Evolutionary conservation across 2,797 vertebrate genomes (phyloP), one percentile per base, ranked within the genome.

Genomic region (Takifugu ocellatus): DNA sequence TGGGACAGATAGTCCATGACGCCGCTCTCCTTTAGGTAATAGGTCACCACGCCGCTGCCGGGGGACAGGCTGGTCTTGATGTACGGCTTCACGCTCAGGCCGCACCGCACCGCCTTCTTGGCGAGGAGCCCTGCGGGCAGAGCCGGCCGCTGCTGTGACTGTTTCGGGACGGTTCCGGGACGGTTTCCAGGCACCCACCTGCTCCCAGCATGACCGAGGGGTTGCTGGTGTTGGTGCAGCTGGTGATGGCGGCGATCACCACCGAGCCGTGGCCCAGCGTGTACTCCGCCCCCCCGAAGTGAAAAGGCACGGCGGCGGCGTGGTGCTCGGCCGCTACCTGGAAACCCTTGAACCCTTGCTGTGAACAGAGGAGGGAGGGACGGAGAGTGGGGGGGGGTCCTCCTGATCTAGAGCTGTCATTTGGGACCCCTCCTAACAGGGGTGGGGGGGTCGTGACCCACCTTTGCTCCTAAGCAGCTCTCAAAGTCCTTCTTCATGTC

Each of bases 341-440:
- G 82, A 98, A 99, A 54, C 97, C 97, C 84, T 99, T 99, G 88
- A 99, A 99, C 15, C 97, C 96, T 96, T 97, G 95, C 97, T 99
- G 63, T 14, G 36, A 21, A 21, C 21, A 14, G 76, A 54, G 14
- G 36, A 39, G 2, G 2, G 7, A 12, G 16, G 11, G 6, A 12
- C 42, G 12, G 27, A 29, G 36, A 14, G 31, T 7, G 6, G 10
- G 8, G 10, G 10, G 12, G 2, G 14, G 10, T 11, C 12, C 36
- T 33, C 12, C 36, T 14, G 36, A 33, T 2, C 31, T 33, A 21
- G 21, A 21, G 21, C 21, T 21, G 21, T 21, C 21, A 21, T 21
- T 21, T 21, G 27, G 7, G 27, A 4, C 4, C 4, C 27, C 27
- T 5, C 27, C 27, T 5, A 5, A 5, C 27, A 29, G 12, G 12